These are phyloP conservation scores for Sigmodon hispidus DNA, from an alignment of 2,113 vertebrate species.

Conservation along the genomic window DNA sequence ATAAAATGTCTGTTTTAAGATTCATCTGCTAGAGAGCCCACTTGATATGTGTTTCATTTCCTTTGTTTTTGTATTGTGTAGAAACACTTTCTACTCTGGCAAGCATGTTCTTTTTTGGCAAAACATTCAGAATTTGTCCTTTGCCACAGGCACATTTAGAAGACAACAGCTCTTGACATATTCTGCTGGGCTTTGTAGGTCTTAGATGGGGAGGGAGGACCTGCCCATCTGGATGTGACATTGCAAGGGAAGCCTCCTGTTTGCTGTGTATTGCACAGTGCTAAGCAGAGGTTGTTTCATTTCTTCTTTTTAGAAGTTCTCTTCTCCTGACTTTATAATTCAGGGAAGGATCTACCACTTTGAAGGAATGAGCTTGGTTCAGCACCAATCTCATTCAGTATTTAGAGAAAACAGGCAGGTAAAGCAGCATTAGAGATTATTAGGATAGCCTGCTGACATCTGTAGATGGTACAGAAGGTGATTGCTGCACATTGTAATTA, in stretches of 20 bases:
- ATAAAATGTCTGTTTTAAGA: background rate
- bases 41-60: background rate
- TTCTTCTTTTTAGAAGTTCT: background rate
- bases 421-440: background rate
- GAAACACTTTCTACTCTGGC: background rate
- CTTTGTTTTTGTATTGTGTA: background rate
- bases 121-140: background rate
- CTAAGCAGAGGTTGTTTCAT: background rate
- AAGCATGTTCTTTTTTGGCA: background rate
- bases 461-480: background rate
- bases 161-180: background rate
- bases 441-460: background rate
- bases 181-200: background rate
- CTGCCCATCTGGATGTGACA: background rate
- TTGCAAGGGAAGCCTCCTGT: background rate
- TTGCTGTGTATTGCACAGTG: background rate
- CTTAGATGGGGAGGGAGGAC: background rate
- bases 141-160: background rate
- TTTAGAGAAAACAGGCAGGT: background rate
- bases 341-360: background rate
- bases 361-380: background rate
- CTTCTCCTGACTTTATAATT: background rate
- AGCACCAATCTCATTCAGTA: too few species aligned
- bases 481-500: background rate
- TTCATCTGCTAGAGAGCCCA: background rate